phyloP scores from a whole-genome alignment of 2,888 invertebrate genomes.

The Choreutis nemorana region DNA sequence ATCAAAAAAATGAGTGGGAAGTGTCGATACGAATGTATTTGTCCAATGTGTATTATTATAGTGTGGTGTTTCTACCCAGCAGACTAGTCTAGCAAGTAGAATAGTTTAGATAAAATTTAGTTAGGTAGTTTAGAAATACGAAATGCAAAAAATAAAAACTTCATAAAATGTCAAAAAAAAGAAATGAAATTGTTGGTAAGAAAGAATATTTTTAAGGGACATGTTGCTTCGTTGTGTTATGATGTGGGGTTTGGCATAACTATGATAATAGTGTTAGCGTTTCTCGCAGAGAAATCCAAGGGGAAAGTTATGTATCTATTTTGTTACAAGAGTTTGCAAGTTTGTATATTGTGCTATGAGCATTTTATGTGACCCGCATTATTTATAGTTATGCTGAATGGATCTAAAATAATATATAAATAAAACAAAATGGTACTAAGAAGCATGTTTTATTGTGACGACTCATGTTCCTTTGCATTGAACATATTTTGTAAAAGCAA shows the following conservation, averaged over 20 bases:
- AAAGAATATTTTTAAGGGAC: constrained; percentile 71
- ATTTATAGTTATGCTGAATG: constrained; percentile 67
- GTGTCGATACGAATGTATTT: constrained; percentile 60
- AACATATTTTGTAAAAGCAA: constrained; percentile 68
- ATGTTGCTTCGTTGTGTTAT: constrained; percentile 67
- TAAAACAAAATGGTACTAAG: constrained; percentile 66
- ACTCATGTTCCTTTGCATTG: constrained; percentile 68
- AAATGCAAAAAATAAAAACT: constrained; percentile 67
- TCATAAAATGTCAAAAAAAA: constrained; percentile 66
- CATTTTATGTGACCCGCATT: constrained; percentile 66
- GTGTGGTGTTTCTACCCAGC: constrained; percentile 63
- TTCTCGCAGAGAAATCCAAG: constrained; percentile 59
- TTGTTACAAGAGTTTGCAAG: constrained; percentile 68
- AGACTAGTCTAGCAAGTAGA: constrained; percentile 67
- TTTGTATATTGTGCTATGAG: constrained; percentile 67
- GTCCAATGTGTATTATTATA: constrained; percentile 66
- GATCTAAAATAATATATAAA: constrained; percentile 63
- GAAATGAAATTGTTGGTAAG: constrained; percentile 69
- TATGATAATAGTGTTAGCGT: constrained; percentile 57
- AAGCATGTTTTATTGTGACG: constrained; percentile 66
- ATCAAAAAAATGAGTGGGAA: constrained; percentile 48
- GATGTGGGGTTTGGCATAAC: constrained; percentile 63
- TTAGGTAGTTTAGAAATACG: constrained; percentile 66
- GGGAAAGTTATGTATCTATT: constrained; percentile 64
- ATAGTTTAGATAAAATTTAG: constrained; percentile 67